phyloP scores from a whole-genome alignment of 2,797 vertebrate species.

The Pseudotriccus pelzelni region DNA sequence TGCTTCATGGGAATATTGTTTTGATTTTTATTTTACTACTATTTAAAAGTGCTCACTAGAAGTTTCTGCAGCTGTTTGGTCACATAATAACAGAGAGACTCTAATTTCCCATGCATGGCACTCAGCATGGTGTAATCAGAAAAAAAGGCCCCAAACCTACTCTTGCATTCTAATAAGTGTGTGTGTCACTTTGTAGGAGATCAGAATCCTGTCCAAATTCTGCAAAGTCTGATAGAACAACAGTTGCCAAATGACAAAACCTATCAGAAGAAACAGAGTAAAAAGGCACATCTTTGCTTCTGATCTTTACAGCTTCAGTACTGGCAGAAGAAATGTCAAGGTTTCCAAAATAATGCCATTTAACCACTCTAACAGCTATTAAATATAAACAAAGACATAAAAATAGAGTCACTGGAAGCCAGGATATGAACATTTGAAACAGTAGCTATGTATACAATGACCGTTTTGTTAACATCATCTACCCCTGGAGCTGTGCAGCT shows the following conservation, averaged over 20 bases:
- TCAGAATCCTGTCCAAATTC: constrained; percentile 53
- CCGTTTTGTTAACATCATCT: background rate
- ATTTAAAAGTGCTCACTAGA: constrained; percentile 8
- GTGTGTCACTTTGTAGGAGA: constrained; percentile 32
- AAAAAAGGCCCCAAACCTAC: constrained; percentile 42
- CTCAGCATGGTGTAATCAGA: constrained; percentile 40
- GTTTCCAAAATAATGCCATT: constrained; percentile 42
- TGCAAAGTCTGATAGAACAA: constrained; percentile 31
- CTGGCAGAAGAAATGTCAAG: background rate
- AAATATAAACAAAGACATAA: constrained; percentile 43
- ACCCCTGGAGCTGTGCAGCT: background rate
- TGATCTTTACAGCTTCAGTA: constrained; percentile 25
- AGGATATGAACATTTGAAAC: background rate
- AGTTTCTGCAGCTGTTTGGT: constrained; percentile 41
- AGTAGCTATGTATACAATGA: constrained; percentile 8
- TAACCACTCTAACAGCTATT: constrained; percentile 10
- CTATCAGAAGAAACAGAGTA: constrained; percentile 53
- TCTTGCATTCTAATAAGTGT: constrained; percentile 35
- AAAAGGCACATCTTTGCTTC: constrained; percentile 41
- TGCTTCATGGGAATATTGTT: constrained; percentile 2
- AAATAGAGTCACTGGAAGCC: background rate
- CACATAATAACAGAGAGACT: constrained; percentile 14
- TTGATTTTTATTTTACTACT: background rate
- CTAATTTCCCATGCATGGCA: constrained; percentile 39
- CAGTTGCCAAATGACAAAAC: constrained; percentile 58